Conservation (phyloP, 2,113 vertebrate species). For the Morone chrysops region DNA sequence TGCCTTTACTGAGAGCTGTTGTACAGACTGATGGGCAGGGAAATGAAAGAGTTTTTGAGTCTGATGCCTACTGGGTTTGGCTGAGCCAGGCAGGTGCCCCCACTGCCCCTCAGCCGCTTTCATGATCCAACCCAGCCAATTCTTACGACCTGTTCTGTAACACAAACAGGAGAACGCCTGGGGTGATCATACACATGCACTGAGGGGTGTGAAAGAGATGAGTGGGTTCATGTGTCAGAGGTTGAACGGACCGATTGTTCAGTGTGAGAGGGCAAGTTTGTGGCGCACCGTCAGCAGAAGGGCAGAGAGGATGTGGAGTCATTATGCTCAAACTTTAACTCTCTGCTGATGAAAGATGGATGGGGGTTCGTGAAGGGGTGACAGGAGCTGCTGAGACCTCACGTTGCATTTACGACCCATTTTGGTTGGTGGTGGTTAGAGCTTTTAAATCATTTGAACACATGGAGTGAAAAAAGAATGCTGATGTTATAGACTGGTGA, state of each 20-base stretch:
- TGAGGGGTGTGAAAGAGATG: slow-evolving; percentile 31
- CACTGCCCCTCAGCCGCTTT: background rate
- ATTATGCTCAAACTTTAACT: slow-evolving; percentile 58
- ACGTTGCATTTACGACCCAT: background rate
- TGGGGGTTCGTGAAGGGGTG: slow-evolving; percentile 54
- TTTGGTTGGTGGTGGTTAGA: background rate
- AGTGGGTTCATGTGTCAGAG: slow-evolving; percentile 48
- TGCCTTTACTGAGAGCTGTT: too few species aligned
- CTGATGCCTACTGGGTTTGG: background rate
- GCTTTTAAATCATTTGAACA: slow-evolving; percentile 8
- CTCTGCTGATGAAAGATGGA: slow-evolving; percentile 57
- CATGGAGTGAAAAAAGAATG: background rate
- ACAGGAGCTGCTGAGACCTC: slow-evolving; percentile 15
- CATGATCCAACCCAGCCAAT: background rate
- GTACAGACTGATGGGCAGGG: too few species aligned
- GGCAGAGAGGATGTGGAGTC: slow-evolving; percentile 70
- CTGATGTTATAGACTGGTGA: background rate
- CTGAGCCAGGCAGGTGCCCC: background rate
- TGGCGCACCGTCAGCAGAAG: slow-evolving; percentile 64
- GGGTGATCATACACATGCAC: background rate
- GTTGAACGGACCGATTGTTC: slow-evolving; percentile 54
- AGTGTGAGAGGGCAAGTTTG: slow-evolving; percentile 49
- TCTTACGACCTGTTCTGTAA: background rate
- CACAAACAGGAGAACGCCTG: slow-evolving; percentile 8
- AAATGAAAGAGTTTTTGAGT: too few species aligned